Conservation (phyloP, 2,797 vertebrate genomes). For the Hippopotamyrus pictus region DNA sequence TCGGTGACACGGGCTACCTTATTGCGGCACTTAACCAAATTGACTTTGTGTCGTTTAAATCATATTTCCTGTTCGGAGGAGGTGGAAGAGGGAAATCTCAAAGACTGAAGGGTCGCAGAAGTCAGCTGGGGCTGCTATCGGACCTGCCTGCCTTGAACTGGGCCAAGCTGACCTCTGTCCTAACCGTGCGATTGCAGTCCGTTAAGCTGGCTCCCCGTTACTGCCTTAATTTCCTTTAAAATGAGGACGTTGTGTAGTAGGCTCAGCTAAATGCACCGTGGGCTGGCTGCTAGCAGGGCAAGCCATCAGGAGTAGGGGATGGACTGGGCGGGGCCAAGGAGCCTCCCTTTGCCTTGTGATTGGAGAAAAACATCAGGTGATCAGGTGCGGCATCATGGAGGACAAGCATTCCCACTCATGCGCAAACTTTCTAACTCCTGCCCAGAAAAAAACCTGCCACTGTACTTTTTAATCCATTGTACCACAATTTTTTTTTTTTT, state of each 20-base stretch:
- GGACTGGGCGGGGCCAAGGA: not conserved
- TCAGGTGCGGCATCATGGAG: not conserved
- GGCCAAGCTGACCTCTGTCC: not conserved
- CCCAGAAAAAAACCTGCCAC: not conserved
- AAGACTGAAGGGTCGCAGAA: not conserved
- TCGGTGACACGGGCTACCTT: not conserved
- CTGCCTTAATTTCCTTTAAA: not conserved
- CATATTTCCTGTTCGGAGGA: not conserved
- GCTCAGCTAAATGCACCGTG: not conserved
- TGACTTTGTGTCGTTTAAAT: slow-evolving; percentile 18
- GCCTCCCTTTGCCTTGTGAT: not conserved
- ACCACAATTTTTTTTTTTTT: not conserved
- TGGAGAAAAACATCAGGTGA: not conserved
- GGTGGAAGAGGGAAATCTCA: not conserved
- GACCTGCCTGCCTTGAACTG: not conserved
- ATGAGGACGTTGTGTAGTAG: not conserved
- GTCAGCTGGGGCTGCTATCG: not conserved
- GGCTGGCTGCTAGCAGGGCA: not conserved
- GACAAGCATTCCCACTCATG: not conserved
- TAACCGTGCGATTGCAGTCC: not conserved
- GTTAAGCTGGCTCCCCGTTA: not conserved
- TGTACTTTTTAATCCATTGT: not conserved
- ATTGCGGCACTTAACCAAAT: slow-evolving; percentile 15
- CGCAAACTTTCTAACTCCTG: not conserved
- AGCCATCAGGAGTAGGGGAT: not conserved